phyloP scores from a whole-genome alignment of 2,113 vertebrate genomes.

The Pseudopipra pipra region DNA sequence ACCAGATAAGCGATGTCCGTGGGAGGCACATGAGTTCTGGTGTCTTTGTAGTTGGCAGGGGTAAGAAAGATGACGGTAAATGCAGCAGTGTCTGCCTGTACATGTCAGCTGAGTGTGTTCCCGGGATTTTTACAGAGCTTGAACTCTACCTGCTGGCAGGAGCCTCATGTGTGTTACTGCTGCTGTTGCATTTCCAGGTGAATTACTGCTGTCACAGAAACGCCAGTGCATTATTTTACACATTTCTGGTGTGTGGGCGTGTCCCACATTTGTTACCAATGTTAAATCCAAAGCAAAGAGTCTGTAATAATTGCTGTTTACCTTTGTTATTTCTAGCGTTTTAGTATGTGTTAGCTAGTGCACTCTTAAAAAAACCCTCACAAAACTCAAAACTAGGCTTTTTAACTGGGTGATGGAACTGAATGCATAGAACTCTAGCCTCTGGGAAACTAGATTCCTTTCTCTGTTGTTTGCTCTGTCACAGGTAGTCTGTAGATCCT shows the following conservation, averaged over 20 bases:
- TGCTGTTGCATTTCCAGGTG: neutral
- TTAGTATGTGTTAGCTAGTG: neutral
- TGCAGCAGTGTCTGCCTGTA: neutral
- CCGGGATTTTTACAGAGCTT: neutral
- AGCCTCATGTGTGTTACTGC: neutral
- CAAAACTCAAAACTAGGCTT: neutral
- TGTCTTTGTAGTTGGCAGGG: fast-evolving
- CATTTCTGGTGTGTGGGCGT: neutral
- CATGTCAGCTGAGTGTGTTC: fast-evolving
- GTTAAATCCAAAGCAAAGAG: neutral
- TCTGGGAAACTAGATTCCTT: neutral
- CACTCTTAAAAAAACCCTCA: neutral
- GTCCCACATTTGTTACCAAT: neutral
- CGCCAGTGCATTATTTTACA: neutral
- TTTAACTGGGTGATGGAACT: neutral
- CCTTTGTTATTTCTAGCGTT: neutral
- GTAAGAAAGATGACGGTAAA: neutral
- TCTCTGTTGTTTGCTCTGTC: neutral
- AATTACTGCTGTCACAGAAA: neutral
- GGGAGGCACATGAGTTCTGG: fast-evolving
- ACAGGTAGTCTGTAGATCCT: neutral
- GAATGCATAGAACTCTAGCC: neutral
- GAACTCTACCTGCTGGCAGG: neutral
- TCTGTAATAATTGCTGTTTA: neutral
- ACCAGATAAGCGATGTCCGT: neutral